phyloP scores from a whole-genome alignment of 2,888 invertebrate species.

The Rotaria sp. region DNA sequence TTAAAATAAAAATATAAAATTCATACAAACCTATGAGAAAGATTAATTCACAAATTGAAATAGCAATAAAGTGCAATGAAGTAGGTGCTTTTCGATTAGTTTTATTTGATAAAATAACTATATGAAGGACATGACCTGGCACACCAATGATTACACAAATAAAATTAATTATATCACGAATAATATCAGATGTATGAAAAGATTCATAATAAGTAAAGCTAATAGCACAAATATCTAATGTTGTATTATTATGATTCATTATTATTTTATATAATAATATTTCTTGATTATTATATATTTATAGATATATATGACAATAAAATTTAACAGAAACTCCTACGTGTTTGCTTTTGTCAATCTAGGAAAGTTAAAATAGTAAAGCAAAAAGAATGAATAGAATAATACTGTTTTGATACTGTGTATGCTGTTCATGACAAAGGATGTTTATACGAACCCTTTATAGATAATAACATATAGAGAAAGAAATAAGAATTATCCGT shows the following conservation, averaged over 20 bases:
- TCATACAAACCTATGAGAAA: background rate
- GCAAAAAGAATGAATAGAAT: background rate
- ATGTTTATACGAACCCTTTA: background rate
- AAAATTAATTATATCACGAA: background rate
- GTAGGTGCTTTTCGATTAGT: background rate
- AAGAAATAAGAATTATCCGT: background rate
- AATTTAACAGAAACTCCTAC: background rate
- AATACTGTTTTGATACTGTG: too few relatives aligned
- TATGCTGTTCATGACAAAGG: background rate
- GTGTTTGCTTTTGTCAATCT: background rate
- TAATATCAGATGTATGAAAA: background rate
- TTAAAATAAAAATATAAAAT: background rate
- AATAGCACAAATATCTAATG: background rate
- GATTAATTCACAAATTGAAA: background rate
- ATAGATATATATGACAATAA: too few relatives aligned
- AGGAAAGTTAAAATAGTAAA: background rate
- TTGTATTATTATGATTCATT: background rate
- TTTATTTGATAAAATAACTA: background rate
- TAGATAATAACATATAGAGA: background rate
- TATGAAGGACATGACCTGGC: background rate
- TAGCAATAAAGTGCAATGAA: background rate
- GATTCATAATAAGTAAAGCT: background rate
- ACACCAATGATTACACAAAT: background rate
- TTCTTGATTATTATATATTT: too few relatives aligned
- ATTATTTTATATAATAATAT: background rate